Evolutionary conservation across 2,113 vertebrate genomes (phyloP).

Genomic region (Oncorhynchus nerka): DNA sequence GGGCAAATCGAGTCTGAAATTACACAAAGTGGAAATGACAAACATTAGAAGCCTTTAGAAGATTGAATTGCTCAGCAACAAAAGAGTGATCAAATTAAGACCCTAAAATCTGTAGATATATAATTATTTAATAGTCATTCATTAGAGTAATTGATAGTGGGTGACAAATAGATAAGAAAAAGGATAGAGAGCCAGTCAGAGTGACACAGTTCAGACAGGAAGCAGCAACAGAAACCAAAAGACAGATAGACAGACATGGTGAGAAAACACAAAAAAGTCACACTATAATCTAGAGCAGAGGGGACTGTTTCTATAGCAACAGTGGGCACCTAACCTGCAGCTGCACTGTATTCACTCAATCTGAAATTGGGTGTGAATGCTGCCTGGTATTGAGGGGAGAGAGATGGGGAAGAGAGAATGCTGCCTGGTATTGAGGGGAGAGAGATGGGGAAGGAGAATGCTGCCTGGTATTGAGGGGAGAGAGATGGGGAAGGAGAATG

Average conservation of each 20-base stretch:
- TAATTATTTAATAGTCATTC: too few species aligned
- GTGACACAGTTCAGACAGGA: not conserved
- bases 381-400: slow-evolving; percentile 16
- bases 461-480: not conserved
- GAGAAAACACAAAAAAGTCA: slow-evolving; percentile 55
- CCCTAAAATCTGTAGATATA: too few species aligned
- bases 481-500: not conserved
- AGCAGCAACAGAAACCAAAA: not conserved
- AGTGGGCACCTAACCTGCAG: slow-evolving; percentile 63
- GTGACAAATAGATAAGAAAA: not conserved
- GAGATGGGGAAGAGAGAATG: slow-evolving; percentile 24
- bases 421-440: too few species aligned
- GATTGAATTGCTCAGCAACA: too few species aligned
- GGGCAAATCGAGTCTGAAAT: too few species aligned
- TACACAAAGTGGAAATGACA: too few species aligned
- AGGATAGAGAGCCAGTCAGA: not conserved
- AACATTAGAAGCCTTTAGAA: too few species aligned
- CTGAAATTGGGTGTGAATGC: slow-evolving; percentile 57
- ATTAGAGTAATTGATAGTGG: not conserved
- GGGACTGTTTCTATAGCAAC: slow-evolving; percentile 74
- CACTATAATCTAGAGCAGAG: slow-evolving; percentile 65
- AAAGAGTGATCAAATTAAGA: too few species aligned
- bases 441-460: not conserved
- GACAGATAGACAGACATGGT: not conserved
- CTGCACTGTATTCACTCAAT: slow-evolving; percentile 59